Conservation (phyloP, 2,888 invertebrate species). For the Spisula solida region DNA sequence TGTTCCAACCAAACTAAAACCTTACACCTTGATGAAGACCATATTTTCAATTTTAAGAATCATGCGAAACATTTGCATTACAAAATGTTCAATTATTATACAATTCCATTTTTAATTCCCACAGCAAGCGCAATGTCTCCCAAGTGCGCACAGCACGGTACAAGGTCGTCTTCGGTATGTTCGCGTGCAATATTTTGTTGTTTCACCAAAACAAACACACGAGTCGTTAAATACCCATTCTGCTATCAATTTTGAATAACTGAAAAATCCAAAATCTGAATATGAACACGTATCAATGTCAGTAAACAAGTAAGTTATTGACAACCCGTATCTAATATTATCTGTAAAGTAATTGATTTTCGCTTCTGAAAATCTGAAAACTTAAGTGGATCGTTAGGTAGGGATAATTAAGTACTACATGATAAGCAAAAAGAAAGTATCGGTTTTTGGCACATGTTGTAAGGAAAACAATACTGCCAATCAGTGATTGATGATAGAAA, state of each 20-base stretch:
- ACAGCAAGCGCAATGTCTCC: no score
- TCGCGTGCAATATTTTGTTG: no score
- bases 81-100: neutral
- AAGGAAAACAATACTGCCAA: neutral
- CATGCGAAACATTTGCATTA: neutral
- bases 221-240: no score
- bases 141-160: no score
- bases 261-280: neutral
- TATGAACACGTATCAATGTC: neutral
- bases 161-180: no score
- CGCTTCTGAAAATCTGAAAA: neutral
- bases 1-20: neutral
- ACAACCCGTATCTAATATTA: neutral
- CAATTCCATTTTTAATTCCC: no score
- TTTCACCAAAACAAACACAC: no score
- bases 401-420: neutral
- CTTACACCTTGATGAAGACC: neutral
- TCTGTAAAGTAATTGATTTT: conserved; percentile 21
- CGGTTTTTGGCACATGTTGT: neutral
- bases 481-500: neutral
- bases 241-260: no score
- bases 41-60: neutral
- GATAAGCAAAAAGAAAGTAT: conserved; percentile 3
- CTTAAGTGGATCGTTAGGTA: neutral
- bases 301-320: neutral